Evolutionary conservation across 2,113 vertebrate genomes (phyloP), one percentile per base, ranked within the genome.

Genomic region (Trogon surrucura): DNA sequence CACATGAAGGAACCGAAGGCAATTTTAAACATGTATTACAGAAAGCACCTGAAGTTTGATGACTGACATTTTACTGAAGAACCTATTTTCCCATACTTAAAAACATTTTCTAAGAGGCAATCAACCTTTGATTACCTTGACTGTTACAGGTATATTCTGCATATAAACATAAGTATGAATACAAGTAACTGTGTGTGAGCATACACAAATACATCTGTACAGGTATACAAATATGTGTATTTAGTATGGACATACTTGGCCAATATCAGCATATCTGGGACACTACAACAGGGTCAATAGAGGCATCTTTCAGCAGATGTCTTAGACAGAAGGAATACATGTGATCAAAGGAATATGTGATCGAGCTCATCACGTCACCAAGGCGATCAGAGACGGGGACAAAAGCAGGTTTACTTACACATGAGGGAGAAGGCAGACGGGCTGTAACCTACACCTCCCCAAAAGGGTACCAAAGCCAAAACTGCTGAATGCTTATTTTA

Each of bases 171-270:
- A 56, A 77, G 21, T 13, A 26, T 2, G 19, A 51, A 41, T 14
- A 80, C 16, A 69, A 78, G 16, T 14, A 57, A 12, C 44, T 57
- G 2, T 26, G 22, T 22, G 12, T 17, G 10, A 34, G 21, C 21
- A 72, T 5, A 34, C n/a, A 85, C 20, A 61, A 22, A 56, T 54
- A 65, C 4, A 53, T 9, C 61, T 48, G 8, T 53, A 47, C 16
- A 60, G 7, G 12, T 41, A 50, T 26, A 38, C 19, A 80, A 36
- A 36, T 32, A 51, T 0, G 2, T 3, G 3, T 53, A 32, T 17
- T 44, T 61, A 60, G 38, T 41, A 22, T 10, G 34, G 64, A 48
- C 12, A 3, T 21, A 51, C n/a, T 44, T 71, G 64, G 41, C 47
- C 72, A 29, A 16, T 34, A n/a, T 19, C 2, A 4, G 21, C 56